phyloP scores from a whole-genome alignment of 2,797 vertebrate species.

The Gymnoscopelus microlampas region DNA sequence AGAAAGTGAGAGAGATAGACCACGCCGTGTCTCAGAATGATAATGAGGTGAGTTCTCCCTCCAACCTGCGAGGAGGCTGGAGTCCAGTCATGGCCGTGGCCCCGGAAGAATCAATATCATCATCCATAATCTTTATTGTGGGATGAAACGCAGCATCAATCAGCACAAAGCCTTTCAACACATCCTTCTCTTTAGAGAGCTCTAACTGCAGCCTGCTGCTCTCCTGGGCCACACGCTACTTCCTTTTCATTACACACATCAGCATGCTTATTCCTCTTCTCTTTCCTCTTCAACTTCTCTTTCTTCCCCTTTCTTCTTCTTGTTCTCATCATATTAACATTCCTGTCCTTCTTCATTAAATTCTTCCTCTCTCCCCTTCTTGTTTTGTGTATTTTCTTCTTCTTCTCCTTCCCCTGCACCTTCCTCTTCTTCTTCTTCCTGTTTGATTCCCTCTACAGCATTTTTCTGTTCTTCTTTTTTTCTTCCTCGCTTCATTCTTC shows the following conservation, averaged over 20 bases:
- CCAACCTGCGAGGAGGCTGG: conserved; percentile 59
- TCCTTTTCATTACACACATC: conserved; percentile 57
- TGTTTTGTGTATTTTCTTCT: too few species aligned
- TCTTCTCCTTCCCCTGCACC: too few species aligned
- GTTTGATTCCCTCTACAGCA: too few species aligned
- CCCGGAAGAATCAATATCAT: conserved; percentile 76
- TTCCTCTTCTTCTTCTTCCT: too few species aligned
- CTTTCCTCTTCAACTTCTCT: neutral
- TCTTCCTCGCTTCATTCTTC: too few species aligned
- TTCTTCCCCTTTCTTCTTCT: conserved; percentile 25
- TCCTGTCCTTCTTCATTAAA: too few species aligned
- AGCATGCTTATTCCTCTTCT: too few species aligned
- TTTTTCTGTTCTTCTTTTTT: too few species aligned
- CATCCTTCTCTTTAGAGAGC: conserved; percentile 67
- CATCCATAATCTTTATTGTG: conserved; percentile 83
- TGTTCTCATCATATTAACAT: too few species aligned
- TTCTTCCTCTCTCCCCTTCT: too few species aligned
- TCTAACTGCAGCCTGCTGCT: conserved; percentile 59
- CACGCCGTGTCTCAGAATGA: conserved; percentile 68
- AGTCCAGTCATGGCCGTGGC: conserved; percentile 78
- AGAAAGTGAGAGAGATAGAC: conserved; percentile 1
- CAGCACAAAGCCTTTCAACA: conserved; percentile 74
- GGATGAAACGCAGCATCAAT: conserved; percentile 81
- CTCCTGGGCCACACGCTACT: conserved; percentile 59
- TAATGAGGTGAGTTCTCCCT: conserved; percentile 76